A percentile compares a stretch with the other conserved stretches of the same genome.
phyloP scores from a whole-genome alignment of 2,113 vertebrate species.

The Hiodon tergisus region DNA sequence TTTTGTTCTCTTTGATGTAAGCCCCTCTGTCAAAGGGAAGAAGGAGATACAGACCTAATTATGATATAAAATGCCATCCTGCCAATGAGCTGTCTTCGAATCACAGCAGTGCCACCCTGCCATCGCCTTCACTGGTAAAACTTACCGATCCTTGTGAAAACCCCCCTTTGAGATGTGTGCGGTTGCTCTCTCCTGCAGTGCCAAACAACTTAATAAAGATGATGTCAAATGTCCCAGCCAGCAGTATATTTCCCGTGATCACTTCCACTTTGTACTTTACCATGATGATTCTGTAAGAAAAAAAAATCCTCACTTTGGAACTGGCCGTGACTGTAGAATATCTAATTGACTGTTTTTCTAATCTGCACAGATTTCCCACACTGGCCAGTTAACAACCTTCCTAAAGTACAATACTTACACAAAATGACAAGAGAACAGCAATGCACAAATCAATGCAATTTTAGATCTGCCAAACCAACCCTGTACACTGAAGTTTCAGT shows the following conservation, averaged over 20 bases:
- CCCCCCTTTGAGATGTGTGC: constrained; percentile 34
- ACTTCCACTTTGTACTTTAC: constrained; percentile 47
- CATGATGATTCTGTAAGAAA: constrained; percentile 21
- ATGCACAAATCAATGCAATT: too few relatives aligned
- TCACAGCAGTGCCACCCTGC: too few relatives aligned
- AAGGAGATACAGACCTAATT: neutral
- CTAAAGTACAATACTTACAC: too few relatives aligned
- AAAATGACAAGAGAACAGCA: too few relatives aligned
- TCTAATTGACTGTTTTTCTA: too few relatives aligned
- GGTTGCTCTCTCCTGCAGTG: constrained; percentile 42
- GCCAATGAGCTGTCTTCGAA: neutral
- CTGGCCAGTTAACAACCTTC: too few relatives aligned
- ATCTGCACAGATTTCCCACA: too few relatives aligned
- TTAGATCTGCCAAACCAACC: too few relatives aligned
- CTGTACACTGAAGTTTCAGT: too few relatives aligned
- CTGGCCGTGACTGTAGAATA: too few relatives aligned
- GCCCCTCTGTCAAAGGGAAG: constrained; percentile 30
- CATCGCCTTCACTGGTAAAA: neutral
- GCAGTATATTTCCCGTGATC: constrained; percentile 39
- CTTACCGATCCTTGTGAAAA: constrained; percentile 41
- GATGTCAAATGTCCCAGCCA: constrained; percentile 44
- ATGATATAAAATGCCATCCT: neutral
- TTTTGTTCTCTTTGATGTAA: constrained; percentile 38
- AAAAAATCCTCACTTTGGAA: too few relatives aligned
- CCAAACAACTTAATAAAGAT: constrained; percentile 49